phyloP scores from a whole-genome alignment of 2,888 invertebrate species.

The Rotaria macrura region DNA sequence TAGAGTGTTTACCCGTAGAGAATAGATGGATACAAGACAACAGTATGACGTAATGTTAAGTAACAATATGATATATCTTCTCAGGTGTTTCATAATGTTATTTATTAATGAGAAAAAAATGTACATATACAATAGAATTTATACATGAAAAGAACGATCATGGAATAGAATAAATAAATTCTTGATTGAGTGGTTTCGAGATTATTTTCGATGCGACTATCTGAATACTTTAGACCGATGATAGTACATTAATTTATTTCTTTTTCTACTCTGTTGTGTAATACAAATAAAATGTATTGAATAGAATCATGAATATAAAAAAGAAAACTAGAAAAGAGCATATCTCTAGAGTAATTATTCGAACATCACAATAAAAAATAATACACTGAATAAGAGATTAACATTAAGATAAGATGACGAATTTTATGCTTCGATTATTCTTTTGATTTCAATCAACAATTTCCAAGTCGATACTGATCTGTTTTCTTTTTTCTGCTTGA shows the following conservation, averaged over 20 bases:
- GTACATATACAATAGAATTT: neutral
- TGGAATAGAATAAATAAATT: neutral
- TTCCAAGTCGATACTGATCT: no score
- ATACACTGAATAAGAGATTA: neutral
- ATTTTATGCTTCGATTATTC: neutral
- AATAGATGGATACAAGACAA: neutral
- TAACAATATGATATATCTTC: neutral
- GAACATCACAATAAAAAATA: neutral
- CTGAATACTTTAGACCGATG: neutral
- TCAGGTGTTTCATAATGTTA: neutral
- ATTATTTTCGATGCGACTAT: neutral
- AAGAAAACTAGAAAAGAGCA: no score
- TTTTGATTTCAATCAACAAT: neutral
- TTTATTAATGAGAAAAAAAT: neutral
- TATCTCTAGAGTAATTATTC: neutral
- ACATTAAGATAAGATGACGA: neutral
- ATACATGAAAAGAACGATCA: neutral
- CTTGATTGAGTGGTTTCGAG: neutral
- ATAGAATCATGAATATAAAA: neutral
- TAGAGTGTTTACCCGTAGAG: neutral
- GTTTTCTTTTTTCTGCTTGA: no score
- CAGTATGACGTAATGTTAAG: neutral
- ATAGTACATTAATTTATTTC: no score
- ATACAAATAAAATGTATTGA: neutral
- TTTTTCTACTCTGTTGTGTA: neutral